Evolutionary conservation across 2,888 invertebrate species (phyloP), one percentile per base, ranked within the genome.

Genomic region (Pterostichus madidus): DNA sequence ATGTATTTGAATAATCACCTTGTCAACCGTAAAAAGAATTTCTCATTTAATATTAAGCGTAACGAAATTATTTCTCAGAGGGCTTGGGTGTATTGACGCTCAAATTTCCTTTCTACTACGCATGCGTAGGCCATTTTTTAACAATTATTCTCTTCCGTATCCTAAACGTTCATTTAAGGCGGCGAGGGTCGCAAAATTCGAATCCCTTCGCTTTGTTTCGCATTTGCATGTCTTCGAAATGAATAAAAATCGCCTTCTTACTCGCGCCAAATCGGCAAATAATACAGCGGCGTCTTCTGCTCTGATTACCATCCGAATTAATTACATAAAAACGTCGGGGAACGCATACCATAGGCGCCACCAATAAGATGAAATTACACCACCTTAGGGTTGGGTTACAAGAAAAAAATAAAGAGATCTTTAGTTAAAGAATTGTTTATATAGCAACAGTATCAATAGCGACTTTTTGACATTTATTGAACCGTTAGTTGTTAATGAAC

Each of bases 241-340:
- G 76, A 52, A 77, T 77, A 77, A 77, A 77, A 77, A 77, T 77
- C 56, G 35, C 39, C 76, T 75, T 24, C 75, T 52, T 39, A 1
- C 39, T 31, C 24, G 17, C 75, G 31, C 61, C 73, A 53, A 53
- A 75, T 75, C 52, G 13, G 52, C 75, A 75, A 75, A 75, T 52
- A 75, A 75, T 52, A 52, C 52, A 52, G 24, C 31, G 11, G 53
- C 6, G 11, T 0, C 32, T 53, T 52, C 53, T 1, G n/a, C 8
- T 24, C 1, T 35, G 76, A 77, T 77, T 53, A 53, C 35, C 76
- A 77, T 46, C 31, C 32, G 76, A 77, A 77, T 77, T 77, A 77
- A 77, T 77, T 77, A 56, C 76, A 32, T 75, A 46, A 52, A 46
- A 75, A 76, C 31, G 53, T 46, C 53, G 24, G 24, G 2, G 3